Evolutionary conservation across 2,888 invertebrate genomes (phyloP), one percentile per base, ranked within the genome.

Genomic region (Apodemia mormo): DNA sequence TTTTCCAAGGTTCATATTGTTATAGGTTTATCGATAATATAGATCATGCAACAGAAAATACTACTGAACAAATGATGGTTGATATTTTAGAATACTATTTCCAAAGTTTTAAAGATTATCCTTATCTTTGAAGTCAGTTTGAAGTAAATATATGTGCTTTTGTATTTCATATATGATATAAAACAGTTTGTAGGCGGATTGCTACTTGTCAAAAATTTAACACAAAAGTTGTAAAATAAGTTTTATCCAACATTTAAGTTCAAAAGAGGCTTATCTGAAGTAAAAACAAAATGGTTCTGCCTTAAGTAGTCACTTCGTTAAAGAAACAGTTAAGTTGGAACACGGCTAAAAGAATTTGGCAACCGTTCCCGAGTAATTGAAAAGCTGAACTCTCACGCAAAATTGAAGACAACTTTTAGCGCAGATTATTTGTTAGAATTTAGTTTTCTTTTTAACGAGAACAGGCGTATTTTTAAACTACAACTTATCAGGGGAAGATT

Each of bases 291-390:
- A 64, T 33, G 64, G 33, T 37, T 37, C 37, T 37, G 64, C 37
- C 64, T 64, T 64, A 64, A 64, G 64, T n/a, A 64, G 12, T 64
- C 37, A 64, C 33, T 64, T 64, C 64, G 33, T 64, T 64, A 64
- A 64, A 37, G 64, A 14, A 37, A 64, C 33, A 37, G 14, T 64
- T 64, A 64, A 64, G 64, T 64, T 33, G 33, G 64, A 33, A 64
- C n/a, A 37, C 33, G n/a, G 14, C 64, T 64, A 64, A 64, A 64
- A 65, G 70, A 68, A 68, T 68, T 70, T 70, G 70, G 70, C 70
- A 70, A 68, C 54, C 65, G 22, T 64, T 64, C 30, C 54, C n/a
- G 33, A 22, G 70, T 68, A 70, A 68, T 65, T 68, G 68, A 68
- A 68, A 70, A 66, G 66, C 58, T 68, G 68, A 58, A 58, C 56